Conservation (phyloP, 2,888 invertebrate species). For the Dryomyza anilis region DNA sequence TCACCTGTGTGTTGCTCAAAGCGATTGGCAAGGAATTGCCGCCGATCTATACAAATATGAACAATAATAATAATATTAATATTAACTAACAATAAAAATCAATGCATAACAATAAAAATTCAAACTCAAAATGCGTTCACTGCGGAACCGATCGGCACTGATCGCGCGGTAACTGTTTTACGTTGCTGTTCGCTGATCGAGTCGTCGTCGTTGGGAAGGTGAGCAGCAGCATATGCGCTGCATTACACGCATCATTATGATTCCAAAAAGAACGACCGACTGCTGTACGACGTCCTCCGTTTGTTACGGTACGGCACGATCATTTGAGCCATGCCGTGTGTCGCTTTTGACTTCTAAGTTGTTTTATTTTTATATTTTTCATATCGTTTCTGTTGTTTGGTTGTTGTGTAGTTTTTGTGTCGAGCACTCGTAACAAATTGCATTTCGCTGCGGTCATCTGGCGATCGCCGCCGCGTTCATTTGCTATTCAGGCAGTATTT, state of each 20-base stretch:
- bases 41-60: background rate
- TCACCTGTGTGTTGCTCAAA: background rate
- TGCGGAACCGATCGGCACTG: background rate
- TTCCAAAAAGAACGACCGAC: too few species aligned
- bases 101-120: slow-evolving; percentile 1
- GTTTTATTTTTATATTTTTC: background rate
- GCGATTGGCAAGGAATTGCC: background rate
- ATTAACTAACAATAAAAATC: background rate
- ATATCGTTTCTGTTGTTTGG: too few species aligned
- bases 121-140: background rate
- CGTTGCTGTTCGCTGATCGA: background rate
- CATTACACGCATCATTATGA: slow-evolving; percentile 56
- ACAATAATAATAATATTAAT: background rate
- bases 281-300: background rate
- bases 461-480: slow-evolving; percentile 3
- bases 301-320: background rate
- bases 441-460: slow-evolving; percentile 58
- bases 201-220: background rate
- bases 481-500: background rate
- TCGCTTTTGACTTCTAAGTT: background rate
- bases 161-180: background rate
- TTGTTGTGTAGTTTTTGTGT: slow-evolving; percentile 31
- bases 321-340: background rate
- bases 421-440: slow-evolving; percentile 56
- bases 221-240: slow-evolving; percentile 22